These are phyloP conservation scores for Macrosiphum euphorbiae DNA, from an alignment of 2,888 invertebrate genomes.

Conservation along the genomic window DNA sequence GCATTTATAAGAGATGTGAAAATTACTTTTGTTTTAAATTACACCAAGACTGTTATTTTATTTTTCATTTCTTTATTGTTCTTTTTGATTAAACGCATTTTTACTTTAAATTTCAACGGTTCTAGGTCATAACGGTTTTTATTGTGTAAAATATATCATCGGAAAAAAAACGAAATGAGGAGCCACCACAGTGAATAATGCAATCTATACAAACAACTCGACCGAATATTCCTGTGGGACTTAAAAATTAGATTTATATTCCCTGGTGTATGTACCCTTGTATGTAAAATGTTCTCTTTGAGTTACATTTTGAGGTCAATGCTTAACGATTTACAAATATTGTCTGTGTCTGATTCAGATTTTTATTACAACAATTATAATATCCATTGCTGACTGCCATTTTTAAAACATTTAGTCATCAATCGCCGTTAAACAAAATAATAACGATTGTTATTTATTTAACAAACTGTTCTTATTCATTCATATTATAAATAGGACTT, in stretches of 20 bases:
- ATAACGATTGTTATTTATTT: neutral
- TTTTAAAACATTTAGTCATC: neutral
- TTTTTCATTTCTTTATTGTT: slow-evolving; percentile 45
- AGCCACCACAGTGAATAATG: slow-evolving; percentile 6
- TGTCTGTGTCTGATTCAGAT: neutral
- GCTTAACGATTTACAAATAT: neutral
- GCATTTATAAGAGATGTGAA: neutral
- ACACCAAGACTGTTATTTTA: neutral
- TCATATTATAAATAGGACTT: neutral
- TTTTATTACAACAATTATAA: neutral
- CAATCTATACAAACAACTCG: slow-evolving; percentile 4
- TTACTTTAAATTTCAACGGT: neutral
- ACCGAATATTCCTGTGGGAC: slow-evolving; percentile 18
- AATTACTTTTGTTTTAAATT: slow-evolving; percentile 32
- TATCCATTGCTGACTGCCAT: neutral
- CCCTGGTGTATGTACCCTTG: neutral
- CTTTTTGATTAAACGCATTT: slow-evolving; percentile 33
- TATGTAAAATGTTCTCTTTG: neutral
- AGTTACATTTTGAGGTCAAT: neutral
- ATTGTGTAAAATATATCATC: slow-evolving; percentile 14
- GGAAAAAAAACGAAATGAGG: neutral
- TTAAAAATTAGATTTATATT: slow-evolving; percentile 35
- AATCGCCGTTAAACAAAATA: neutral
- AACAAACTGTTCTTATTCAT: neutral
- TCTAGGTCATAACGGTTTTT: slow-evolving; percentile 23